These are phyloP conservation scores for Eupithecia dodoneata DNA, from an alignment of 2,888 invertebrate species.

Conservation along the genomic window DNA sequence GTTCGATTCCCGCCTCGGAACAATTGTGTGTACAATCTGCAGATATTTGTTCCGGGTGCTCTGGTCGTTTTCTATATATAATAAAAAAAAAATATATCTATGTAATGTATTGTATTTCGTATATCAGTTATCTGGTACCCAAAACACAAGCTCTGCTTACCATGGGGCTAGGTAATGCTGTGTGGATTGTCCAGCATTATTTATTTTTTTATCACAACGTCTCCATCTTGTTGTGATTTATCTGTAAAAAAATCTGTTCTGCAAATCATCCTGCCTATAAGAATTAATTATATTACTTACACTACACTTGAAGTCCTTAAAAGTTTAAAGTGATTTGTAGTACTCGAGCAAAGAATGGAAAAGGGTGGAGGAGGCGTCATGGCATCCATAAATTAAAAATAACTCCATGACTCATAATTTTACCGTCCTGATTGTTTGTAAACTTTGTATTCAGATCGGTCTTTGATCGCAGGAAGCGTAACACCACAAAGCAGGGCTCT, in stretches of 20 bases:
- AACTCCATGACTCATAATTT: constrained; percentile 30
- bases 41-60: too few relatives aligned
- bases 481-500: constrained; percentile 18
- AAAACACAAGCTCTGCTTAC: too few relatives aligned
- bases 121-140: too few relatives aligned
- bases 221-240: neutral
- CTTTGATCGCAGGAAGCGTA: constrained; percentile 53
- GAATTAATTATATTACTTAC: neutral
- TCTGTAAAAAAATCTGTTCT: neutral
- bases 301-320: neutral
- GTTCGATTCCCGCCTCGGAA: too few relatives aligned
- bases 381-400: constrained; percentile 16
- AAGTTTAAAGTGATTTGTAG: constrained; percentile 10
- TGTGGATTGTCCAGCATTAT: too few relatives aligned
- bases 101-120: too few relatives aligned
- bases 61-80: too few relatives aligned
- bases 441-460: constrained; percentile 23
- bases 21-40: too few relatives aligned
- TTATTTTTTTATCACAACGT: too few relatives aligned
- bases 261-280: neutral
- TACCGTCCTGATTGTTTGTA: constrained; percentile 38
- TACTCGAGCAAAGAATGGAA: constrained; percentile 10
- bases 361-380: constrained; percentile 5
- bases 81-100: too few relatives aligned
- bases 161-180: too few relatives aligned